A percentile compares a stretch with the other conserved stretches of the same genome.
phyloP scores from a whole-genome alignment of 2,797 vertebrate species.

The Rhinophrynus dorsalis region DNA sequence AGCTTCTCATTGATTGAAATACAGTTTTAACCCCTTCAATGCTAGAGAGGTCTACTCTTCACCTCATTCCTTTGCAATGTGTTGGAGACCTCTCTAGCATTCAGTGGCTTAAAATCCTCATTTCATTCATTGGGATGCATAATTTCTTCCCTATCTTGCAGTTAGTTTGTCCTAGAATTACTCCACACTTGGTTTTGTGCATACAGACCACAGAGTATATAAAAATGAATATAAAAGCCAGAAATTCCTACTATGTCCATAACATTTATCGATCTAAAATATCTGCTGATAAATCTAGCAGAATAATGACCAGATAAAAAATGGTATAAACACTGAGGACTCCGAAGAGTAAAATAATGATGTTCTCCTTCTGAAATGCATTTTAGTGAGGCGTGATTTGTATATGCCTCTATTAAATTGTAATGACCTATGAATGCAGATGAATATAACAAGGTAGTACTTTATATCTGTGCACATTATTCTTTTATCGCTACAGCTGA shows the following conservation, averaged over 20 bases:
- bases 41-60: too few species aligned
- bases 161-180: too few species aligned
- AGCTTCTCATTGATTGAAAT: too few species aligned
- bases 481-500: conserved; percentile 24
- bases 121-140: too few species aligned
- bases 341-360: conserved; percentile 14
- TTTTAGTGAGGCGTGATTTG: conserved; percentile 19
- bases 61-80: too few species aligned
- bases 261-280: conserved; percentile 40
- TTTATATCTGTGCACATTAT: conserved; percentile 21
- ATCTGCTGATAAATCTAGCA: conserved; percentile 20
- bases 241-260: conserved; percentile 1
- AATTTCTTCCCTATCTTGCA: too few species aligned
- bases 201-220: conserved; percentile 4
- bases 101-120: too few species aligned
- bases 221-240: conserved; percentile 1
- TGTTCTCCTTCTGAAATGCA: conserved; percentile 11
- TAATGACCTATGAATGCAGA: conserved; percentile 15
- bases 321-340: conserved; percentile 19
- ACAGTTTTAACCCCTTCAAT: too few species aligned
- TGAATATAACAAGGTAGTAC: conserved; percentile 23
- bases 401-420: conserved; percentile 27
- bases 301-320: conserved; percentile 23
- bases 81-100: too few species aligned
- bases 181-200: too few species aligned